These are phyloP conservation scores for Indicator maculatus DNA, from an alignment of 2,113 vertebrate genomes.

Conservation along the genomic window DNA sequence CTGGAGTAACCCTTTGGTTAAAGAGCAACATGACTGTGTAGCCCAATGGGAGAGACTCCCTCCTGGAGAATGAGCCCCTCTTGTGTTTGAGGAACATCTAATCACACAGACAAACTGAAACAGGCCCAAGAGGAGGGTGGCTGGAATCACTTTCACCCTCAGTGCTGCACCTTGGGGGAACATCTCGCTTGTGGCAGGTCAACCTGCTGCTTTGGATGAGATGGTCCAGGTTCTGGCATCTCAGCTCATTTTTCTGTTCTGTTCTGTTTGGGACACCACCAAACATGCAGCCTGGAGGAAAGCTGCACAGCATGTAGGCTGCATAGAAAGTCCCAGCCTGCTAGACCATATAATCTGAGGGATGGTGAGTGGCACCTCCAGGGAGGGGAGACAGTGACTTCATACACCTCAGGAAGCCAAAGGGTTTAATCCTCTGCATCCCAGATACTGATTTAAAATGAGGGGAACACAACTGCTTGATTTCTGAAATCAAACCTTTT, in stretches of 20 bases:
- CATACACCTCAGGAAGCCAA: background rate
- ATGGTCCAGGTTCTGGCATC: background rate
- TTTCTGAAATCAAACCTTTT: conserved; percentile 1
- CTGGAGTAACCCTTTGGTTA: conserved; percentile 31
- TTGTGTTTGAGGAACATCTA: background rate
- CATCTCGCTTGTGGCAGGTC: background rate
- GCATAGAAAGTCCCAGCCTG: background rate
- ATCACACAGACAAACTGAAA: background rate
- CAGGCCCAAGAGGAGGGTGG: background rate
- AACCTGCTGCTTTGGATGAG: background rate
- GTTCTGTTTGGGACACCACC: background rate
- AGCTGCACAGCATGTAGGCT: background rate
- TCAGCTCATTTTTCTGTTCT: background rate
- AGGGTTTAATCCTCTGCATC: background rate
- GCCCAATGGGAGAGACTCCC: background rate
- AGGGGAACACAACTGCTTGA: background rate
- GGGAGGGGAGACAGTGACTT: background rate
- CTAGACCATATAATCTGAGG: background rate
- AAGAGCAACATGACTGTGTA: background rate
- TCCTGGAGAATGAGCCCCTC: background rate
- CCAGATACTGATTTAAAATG: background rate
- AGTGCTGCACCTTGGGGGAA: background rate
- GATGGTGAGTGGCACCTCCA: background rate
- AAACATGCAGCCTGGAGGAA: background rate
- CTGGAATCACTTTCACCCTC: background rate